phyloP scores from a whole-genome alignment of 2,888 invertebrate genomes.

The Limnephilus marmoratus region DNA sequence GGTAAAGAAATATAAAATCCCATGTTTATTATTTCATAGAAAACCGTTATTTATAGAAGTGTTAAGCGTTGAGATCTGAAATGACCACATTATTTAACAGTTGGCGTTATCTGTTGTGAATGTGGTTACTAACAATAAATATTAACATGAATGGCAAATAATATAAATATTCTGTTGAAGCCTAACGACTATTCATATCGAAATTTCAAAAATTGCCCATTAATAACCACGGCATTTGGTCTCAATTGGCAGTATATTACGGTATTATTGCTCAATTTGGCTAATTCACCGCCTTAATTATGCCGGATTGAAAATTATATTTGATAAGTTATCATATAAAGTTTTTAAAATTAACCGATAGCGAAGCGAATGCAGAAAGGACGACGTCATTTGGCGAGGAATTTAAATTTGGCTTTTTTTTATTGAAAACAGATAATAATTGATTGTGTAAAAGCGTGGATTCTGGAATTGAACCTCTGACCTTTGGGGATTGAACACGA shows the following conservation, averaged over 20 bases:
- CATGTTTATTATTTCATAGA: not conserved
- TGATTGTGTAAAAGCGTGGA: not conserved
- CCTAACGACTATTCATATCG: not conserved
- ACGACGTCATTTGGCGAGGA: not conserved
- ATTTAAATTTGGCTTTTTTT: not conserved
- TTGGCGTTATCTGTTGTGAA: not conserved
- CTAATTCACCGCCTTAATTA: conserved; percentile 2
- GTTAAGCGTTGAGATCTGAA: not conserved
- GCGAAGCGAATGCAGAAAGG: not conserved
- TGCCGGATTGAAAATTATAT: conserved; percentile 21
- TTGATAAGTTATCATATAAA: not conserved
- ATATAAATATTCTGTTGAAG: not conserved
- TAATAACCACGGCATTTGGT: conserved; percentile 11
- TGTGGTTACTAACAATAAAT: not conserved
- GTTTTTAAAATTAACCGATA: not conserved
- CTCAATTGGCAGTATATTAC: conserved; percentile 10
- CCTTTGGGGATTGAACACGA: not conserved
- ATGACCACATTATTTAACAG: not conserved
- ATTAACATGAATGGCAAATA: not conserved
- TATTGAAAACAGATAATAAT: not conserved
- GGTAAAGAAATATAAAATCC: not conserved
- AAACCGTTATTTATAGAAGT: not conserved
- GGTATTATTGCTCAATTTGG: conserved; percentile 20
- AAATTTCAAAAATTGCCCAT: not conserved
- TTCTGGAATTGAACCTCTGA: not conserved